Conservation (phyloP, 2,888 invertebrate genomes). For the Euplagia quadripunctaria region DNA sequence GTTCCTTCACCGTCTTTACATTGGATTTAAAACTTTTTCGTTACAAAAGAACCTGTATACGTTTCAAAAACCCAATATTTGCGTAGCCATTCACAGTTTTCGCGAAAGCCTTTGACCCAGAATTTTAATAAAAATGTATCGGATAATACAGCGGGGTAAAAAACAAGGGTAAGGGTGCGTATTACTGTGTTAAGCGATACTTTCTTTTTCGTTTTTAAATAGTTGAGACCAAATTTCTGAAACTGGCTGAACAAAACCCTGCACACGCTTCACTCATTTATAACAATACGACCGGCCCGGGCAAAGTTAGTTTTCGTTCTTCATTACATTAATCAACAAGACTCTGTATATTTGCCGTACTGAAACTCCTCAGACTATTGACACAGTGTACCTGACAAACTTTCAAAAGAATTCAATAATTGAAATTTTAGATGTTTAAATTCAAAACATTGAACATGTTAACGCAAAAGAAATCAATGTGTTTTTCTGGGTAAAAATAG, state of each 20-base stretch:
- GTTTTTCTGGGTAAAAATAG: no score
- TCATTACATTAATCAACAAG: background rate
- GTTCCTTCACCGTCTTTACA: conserved; percentile 20
- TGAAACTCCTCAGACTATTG: no score
- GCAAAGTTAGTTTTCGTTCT: background rate
- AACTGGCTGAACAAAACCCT: background rate
- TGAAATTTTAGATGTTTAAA: no score
- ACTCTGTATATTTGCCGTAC: background rate
- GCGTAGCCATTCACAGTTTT: conserved; percentile 39
- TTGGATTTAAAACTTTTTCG: conserved; percentile 30
- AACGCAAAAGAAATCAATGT: no score
- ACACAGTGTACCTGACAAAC: no score
- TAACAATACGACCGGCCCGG: background rate
- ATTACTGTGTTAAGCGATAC: conserved; percentile 28
- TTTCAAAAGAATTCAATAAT: no score
- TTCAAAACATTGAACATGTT: no score
- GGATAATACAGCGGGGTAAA: conserved; percentile 51
- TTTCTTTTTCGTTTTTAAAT: conserved; percentile 2
- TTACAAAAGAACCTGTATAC: conserved; percentile 40
- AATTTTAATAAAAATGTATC: conserved; percentile 61
- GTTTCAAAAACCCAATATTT: conserved; percentile 34
- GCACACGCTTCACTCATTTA: background rate
- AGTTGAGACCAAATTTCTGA: background rate
- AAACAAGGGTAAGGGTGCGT: conserved; percentile 47
- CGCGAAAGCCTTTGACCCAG: conserved; percentile 52